Evolutionary conservation across 1,140 invertebrate genomes (phyloP).

Genomic region (Paraescarpia echinospica): DNA sequence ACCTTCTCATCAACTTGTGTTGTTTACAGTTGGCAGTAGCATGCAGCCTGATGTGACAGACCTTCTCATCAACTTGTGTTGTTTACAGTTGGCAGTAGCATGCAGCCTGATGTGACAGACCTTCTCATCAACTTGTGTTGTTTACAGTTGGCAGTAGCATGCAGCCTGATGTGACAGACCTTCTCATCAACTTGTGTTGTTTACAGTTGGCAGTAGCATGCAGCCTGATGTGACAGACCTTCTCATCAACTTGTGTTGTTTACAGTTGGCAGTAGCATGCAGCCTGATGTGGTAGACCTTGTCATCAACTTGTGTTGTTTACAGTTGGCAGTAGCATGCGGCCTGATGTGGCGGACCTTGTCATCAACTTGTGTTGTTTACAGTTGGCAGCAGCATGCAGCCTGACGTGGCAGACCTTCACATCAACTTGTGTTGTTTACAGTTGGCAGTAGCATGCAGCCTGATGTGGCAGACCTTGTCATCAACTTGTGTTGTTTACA

Average conservation of each 20-base stretch:
- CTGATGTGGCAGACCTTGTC: neutral
- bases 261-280: neutral
- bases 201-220: neutral
- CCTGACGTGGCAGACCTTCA: neutral
- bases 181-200: neutral
- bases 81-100: neutral
- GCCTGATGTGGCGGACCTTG: neutral
- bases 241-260: neutral
- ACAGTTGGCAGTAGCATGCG: neutral
- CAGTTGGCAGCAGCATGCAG: neutral
- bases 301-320: neutral
- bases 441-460: neutral
- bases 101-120: neutral
- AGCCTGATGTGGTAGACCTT: neutral
- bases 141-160: neutral
- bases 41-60: neutral
- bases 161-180: neutral
- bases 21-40: neutral
- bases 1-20: slow-evolving; percentile 6
- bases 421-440: neutral
- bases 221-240: neutral
- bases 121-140: neutral
- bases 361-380: neutral
- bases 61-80: neutral
- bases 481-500: too few relatives aligned